Conservation (phyloP, 2,888 invertebrate species). For the Chrysotoxum bicinctum region DNA sequence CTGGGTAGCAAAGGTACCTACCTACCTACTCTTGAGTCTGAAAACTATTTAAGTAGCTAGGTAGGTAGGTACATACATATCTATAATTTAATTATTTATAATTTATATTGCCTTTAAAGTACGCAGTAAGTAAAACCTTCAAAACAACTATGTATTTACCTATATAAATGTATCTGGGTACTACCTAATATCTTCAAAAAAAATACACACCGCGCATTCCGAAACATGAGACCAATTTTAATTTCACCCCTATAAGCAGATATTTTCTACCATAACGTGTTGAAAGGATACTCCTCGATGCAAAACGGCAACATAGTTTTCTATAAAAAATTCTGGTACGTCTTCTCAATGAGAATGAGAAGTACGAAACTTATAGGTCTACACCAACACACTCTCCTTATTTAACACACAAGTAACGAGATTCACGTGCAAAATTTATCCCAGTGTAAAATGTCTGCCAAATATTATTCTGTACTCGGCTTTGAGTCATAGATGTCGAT, state of each 20-base stretch:
- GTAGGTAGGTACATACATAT: not conserved
- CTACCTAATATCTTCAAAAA: constrained; percentile 1
- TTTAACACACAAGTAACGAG: constrained; percentile 42
- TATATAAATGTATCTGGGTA: not conserved
- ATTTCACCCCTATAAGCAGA: constrained; percentile 35
- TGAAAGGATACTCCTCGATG: constrained; percentile 20
- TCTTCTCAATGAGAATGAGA: constrained; percentile 37
- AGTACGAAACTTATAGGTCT: constrained; percentile 56
- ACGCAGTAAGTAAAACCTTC: not conserved
- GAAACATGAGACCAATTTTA: constrained; percentile 15
- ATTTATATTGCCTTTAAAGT: not conserved
- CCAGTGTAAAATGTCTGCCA: constrained; percentile 67
- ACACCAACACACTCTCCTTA: constrained; percentile 34
- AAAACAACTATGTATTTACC: not conserved
- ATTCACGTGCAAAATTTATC: constrained; percentile 67
- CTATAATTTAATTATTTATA: not conserved
- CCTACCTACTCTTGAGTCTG: not conserved
- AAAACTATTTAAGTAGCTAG: too few species aligned
- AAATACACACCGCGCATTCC: constrained; percentile 45
- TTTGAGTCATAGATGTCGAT: constrained; percentile 42
- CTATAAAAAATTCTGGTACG: constrained; percentile 41
- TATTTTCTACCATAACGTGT: constrained; percentile 22
- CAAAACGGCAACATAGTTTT: constrained; percentile 61
- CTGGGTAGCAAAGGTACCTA: too few species aligned
- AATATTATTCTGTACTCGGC: constrained; percentile 19